A percentile compares a stretch with the other conserved stretches of the same genome.
Evolutionary conservation across 2,888 invertebrate genomes (phyloP).

Genomic region (Phragmatobia fuliginosa): DNA sequence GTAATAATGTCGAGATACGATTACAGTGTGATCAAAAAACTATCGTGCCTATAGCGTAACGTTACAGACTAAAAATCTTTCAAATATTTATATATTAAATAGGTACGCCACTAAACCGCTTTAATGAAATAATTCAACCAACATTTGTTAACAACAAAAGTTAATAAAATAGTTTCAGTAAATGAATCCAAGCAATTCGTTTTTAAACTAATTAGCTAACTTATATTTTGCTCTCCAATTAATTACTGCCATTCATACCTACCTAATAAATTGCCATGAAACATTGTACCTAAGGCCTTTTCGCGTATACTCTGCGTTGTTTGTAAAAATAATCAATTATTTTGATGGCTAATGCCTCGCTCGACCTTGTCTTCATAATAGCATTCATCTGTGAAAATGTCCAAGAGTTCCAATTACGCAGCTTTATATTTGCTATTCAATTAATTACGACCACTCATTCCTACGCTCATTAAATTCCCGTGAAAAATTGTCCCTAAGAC

Average conservation of each 20-base stretch:
- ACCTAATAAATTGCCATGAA: slow-evolving; percentile 1
- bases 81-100: neutral
- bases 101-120: too few species aligned
- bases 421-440: neutral
- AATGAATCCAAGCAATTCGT: slow-evolving; percentile 7
- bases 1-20: neutral
- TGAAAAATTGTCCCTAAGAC: slow-evolving; percentile 11
- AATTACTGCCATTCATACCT: slow-evolving; percentile 2
- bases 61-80: neutral
- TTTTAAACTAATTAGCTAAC: neutral
- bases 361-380: slow-evolving; percentile 44
- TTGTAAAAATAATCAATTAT: slow-evolving; percentile 38
- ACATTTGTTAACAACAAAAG: neutral
- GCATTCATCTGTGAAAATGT: slow-evolving; percentile 43
- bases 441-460: slow-evolving; percentile 6
- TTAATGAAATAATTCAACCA: neutral
- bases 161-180: neutral
- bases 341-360: slow-evolving; percentile 31
- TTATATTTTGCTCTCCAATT: neutral
- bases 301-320: too few species aligned
- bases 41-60: neutral
- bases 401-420: neutral
- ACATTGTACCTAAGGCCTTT: slow-evolving; percentile 9
- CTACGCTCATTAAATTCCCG: neutral
- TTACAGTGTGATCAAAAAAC: neutral